Evolutionary conservation across 2,888 invertebrate genomes (phyloP).

Genomic region (Salticus scenicus): DNA sequence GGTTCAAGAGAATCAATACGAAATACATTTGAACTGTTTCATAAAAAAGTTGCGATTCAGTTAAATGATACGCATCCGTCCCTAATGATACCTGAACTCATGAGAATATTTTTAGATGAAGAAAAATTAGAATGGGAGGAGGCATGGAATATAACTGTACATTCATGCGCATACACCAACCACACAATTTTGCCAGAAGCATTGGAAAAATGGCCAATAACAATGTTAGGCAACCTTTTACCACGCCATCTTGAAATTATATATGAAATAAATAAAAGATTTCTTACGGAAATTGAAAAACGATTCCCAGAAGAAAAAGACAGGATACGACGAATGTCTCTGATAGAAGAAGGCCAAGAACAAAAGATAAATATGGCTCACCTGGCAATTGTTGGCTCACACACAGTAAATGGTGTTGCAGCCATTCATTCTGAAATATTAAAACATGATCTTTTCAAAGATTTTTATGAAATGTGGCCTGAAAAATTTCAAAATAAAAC

Average conservation of each 20-base stretch:
- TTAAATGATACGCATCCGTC: too few relatives aligned
- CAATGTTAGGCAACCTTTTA: conserved; percentile 89
- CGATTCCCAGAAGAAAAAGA: conserved; percentile 84
- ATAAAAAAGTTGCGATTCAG: conserved; percentile 95
- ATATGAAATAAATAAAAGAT: conserved; percentile 94
- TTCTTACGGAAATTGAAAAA: conserved; percentile 78
- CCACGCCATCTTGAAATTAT: conserved; percentile 98
- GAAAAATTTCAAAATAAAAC: conserved; percentile 99
- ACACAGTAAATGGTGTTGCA: conserved; percentile 98
- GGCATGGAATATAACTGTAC: conserved; percentile 91
- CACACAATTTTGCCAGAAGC: conserved; percentile 99
- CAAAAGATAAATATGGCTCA: conserved; percentile 99
- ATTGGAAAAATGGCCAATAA: conserved; percentile 93
- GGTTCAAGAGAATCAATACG: conserved; percentile 90
- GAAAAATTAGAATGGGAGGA: conserved; percentile 93
- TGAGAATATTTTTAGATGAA: conserved; percentile 93
- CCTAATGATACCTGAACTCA: conserved; percentile 96
- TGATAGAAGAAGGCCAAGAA: conserved; percentile 95
- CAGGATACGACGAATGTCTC: conserved; percentile 84
- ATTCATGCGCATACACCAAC: conserved; percentile 98
- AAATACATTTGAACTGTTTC: conserved; percentile 89
- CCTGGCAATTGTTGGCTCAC: too few relatives aligned
- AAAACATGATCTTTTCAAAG: conserved; percentile 83
- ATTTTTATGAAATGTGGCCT: conserved; percentile 96
- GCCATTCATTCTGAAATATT: conserved; percentile 97